A percentile compares a stretch with the other conserved stretches of the same genome.
Evolutionary conservation across 2,888 invertebrate species (phyloP).

Genomic region (Xestoiulus laeticollis): DNA sequence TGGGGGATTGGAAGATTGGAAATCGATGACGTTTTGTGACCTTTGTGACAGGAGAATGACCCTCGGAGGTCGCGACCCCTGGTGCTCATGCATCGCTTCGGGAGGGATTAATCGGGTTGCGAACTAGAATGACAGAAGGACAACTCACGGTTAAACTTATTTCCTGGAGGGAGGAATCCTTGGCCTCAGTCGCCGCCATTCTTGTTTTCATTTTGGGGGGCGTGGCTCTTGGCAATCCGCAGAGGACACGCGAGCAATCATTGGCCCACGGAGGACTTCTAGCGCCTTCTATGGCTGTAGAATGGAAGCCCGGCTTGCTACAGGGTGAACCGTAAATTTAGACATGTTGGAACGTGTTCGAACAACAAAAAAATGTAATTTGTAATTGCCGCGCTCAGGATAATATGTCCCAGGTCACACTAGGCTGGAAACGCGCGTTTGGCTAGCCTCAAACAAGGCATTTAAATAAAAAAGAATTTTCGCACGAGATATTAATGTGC

Average conservation of each 20-base stretch:
- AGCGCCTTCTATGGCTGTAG: not conserved
- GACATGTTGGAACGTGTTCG: no score
- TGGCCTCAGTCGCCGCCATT: slow-evolving; percentile 21
- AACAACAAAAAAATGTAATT: no score
- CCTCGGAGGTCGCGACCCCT: not conserved
- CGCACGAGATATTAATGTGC: no score
- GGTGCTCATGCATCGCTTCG: not conserved
- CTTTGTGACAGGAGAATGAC: not conserved
- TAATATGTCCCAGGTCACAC: no score
- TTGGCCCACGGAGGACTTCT: not conserved
- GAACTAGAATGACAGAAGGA: not conserved
- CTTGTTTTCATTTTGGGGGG: slow-evolving; percentile 23
- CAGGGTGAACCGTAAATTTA: no score
- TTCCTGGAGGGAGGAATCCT: slow-evolving; percentile 30
- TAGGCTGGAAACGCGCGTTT: no score
- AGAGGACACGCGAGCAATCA: not conserved
- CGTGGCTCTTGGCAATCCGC: not conserved
- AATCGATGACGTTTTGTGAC: not conserved
- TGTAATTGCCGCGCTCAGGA: no score
- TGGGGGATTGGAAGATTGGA: slow-evolving; percentile 13
- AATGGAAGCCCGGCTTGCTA: not conserved
- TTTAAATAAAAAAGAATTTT: no score
- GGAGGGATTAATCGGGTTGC: not conserved
- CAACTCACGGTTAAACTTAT: slow-evolving; percentile 36
- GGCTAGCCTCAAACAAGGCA: no score